Conservation (phyloP, 2,888 invertebrate species). For the Leistus spinibarbis region DNA sequence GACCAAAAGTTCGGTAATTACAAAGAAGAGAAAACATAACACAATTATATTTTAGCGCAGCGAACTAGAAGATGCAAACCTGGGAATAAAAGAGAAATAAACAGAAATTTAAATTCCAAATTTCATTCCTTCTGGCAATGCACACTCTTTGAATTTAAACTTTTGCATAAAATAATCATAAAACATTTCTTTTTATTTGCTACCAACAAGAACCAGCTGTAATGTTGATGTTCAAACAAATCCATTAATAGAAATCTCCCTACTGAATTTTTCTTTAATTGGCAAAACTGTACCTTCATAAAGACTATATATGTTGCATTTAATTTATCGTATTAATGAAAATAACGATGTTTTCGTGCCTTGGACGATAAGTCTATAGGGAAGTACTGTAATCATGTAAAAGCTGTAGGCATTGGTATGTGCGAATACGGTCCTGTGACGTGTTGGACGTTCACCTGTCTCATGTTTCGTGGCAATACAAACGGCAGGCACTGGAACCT, state of each 20-base stretch:
- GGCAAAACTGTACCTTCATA: too few species aligned
- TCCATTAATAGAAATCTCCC: constrained; percentile 46
- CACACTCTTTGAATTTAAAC: constrained; percentile 36
- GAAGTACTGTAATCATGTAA: too few species aligned
- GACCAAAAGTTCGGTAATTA: constrained; percentile 22
- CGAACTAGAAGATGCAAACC: constrained; percentile 19
- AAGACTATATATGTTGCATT: too few species aligned
- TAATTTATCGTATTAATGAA: too few species aligned
- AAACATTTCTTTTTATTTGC: constrained; percentile 31
- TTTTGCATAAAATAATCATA: constrained; percentile 23
- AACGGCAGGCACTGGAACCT: constrained; percentile 21
- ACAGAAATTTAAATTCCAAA: constrained; percentile 32
- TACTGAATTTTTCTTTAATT: constrained; percentile 45
- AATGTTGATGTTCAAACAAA: constrained; percentile 44
- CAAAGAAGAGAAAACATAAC: constrained; percentile 33
- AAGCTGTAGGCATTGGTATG: too few species aligned
- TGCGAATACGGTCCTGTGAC: constrained; percentile 13
- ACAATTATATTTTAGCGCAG: constrained; percentile 33
- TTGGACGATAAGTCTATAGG: too few species aligned
- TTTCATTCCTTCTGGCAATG: constrained; percentile 13
- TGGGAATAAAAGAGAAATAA: constrained; percentile 33
- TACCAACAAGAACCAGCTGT: constrained; percentile 24
- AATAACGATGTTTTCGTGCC: too few species aligned
- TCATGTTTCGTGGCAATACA: constrained; percentile 3
- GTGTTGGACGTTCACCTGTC: constrained; percentile 33